These are phyloP conservation scores for Octodon degus DNA, from an alignment of 2,113 vertebrate genomes.

Conservation along the genomic window DNA sequence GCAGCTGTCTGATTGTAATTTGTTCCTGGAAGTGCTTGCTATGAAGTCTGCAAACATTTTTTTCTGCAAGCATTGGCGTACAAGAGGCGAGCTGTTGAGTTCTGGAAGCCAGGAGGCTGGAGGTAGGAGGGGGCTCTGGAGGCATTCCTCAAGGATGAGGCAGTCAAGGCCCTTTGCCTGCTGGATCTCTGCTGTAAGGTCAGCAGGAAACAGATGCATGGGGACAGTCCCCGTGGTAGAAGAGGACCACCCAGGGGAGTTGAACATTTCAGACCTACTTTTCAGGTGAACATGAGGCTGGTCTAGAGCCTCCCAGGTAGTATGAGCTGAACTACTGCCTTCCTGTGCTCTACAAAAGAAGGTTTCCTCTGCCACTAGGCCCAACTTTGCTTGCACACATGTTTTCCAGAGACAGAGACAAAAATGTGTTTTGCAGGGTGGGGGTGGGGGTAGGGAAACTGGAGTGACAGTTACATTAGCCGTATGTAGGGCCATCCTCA, in stretches of 20 bases:
- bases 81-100: constrained; percentile 75
- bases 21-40: constrained; percentile 79
- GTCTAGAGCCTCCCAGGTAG: background rate
- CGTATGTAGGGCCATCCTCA: constrained; percentile 73
- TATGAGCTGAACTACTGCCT: background rate
- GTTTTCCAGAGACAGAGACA: constrained; percentile 82
- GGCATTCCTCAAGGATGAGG: constrained; percentile 81
- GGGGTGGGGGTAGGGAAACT: constrained; percentile 28
- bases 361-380: constrained; percentile 63
- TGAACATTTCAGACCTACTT: constrained; percentile 41
- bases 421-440: constrained; percentile 71
- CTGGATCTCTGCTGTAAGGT: constrained; percentile 60
- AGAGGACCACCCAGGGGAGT: constrained; percentile 58
- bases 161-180: constrained; percentile 60
- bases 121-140: constrained; percentile 66
- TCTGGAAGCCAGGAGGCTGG: constrained; percentile 77
- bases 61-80: constrained; percentile 79
- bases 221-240: constrained; percentile 63
- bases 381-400: constrained; percentile 75
- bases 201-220: constrained; percentile 56
- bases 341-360: constrained; percentile 37
- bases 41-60: constrained; percentile 79
- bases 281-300: constrained; percentile 27
- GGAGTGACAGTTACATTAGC: constrained; percentile 81
- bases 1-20: constrained; percentile 74